phyloP scores from a whole-genome alignment of 2,797 vertebrate species.

The Gouania willdenowi region DNA sequence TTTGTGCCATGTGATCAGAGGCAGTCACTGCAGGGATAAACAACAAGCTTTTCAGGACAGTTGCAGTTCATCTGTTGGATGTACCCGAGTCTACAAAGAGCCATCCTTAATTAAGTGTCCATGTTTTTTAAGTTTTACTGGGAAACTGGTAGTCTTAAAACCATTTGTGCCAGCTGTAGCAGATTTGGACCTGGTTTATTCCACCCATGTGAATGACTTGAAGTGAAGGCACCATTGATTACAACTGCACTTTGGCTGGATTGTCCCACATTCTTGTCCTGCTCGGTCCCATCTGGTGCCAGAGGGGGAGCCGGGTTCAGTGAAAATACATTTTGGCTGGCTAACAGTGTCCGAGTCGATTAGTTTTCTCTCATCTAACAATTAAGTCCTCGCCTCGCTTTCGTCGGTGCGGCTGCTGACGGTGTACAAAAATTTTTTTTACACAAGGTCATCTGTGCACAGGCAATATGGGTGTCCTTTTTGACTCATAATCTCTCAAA shows the following conservation, averaged over 20 bases:
- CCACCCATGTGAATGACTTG: slow-evolving; percentile 39
- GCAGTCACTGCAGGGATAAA: slow-evolving; percentile 25
- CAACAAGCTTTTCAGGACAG: slow-evolving; percentile 22
- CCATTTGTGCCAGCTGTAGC: slow-evolving; percentile 51
- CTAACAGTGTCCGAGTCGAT: slow-evolving; percentile 40
- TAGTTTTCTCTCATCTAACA: slow-evolving; percentile 46
- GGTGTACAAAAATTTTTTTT: too few relatives aligned
- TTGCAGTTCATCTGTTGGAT: slow-evolving; percentile 28
- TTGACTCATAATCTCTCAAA: too few relatives aligned
- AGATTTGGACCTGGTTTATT: slow-evolving; percentile 57
- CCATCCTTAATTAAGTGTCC: slow-evolving; percentile 32
- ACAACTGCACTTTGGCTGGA: slow-evolving; percentile 42
- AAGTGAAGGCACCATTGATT: slow-evolving; percentile 64
- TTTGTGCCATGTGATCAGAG: slow-evolving; percentile 27
- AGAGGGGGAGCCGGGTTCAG: slow-evolving; percentile 39
- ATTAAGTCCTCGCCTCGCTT: slow-evolving; percentile 32
- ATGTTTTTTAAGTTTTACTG: slow-evolving; percentile 43
- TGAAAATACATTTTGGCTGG: slow-evolving; percentile 35
- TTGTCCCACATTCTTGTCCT: slow-evolving; percentile 42
- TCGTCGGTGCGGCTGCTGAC: too few relatives aligned
- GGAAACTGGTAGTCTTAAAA: slow-evolving; percentile 37
- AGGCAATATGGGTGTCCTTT: too few relatives aligned
- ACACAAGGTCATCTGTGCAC: too few relatives aligned
- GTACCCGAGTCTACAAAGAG: slow-evolving; percentile 52
- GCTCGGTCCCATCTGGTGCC: slow-evolving; percentile 48